phyloP scores from a whole-genome alignment of 2,888 invertebrate species.

The Acanthosoma haemorrhoidale region DNA sequence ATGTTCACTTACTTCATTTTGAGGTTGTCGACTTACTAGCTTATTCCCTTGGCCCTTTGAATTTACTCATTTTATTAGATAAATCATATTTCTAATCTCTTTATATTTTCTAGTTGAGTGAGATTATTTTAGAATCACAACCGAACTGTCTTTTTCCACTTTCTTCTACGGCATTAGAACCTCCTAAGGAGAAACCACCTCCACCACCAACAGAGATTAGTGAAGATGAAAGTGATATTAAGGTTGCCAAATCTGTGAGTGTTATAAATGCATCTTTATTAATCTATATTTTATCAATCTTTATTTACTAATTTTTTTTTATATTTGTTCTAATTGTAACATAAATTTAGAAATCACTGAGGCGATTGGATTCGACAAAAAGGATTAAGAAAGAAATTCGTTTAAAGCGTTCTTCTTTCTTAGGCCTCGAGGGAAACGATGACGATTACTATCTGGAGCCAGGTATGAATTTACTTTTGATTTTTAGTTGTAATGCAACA shows the following conservation, averaged over 20 bases:
- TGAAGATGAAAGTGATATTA: constrained; percentile 45
- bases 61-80: not conserved
- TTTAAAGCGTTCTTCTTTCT: constrained; percentile 76
- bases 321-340: constrained; percentile 34
- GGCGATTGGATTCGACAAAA: constrained; percentile 73
- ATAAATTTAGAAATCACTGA: constrained; percentile 59
- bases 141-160: constrained; percentile 49
- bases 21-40: not conserved
- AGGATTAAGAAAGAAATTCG: constrained; percentile 80
- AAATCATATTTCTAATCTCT: not conserved
- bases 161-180: constrained; percentile 60
- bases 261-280: not conserved
- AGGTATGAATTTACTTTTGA: constrained; percentile 39
- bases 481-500: not conserved
- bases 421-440: constrained; percentile 68
- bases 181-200: constrained; percentile 81
- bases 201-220: constrained; percentile 63
- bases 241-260: constrained; percentile 16
- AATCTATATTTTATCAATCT: not conserved
- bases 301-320: not conserved
- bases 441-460: constrained; percentile 44
- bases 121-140: constrained; percentile 33
- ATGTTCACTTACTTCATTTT: not conserved
- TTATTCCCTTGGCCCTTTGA: not conserved
- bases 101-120: constrained; percentile 27